Evolutionary conservation across 2,797 vertebrate species (phyloP), one percentile per base, ranked within the genome.

Genomic region (Lateolabrax maculatus): DNA sequence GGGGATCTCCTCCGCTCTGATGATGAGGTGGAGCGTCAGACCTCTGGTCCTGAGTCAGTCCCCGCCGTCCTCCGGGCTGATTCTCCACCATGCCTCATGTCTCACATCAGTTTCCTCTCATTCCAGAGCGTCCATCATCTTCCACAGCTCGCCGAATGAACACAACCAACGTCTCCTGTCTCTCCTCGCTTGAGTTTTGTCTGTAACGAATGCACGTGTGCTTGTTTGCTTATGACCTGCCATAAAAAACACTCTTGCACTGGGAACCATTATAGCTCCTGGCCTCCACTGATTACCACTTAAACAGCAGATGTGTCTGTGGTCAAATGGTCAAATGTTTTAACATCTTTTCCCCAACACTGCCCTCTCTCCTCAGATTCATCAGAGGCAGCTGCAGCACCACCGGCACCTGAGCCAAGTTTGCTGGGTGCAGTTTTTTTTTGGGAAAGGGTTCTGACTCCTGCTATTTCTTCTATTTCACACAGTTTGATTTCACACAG

Each of bases 401-500:
- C 25, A 13, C 11, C 12, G 13, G 23, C 62, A 37, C 29, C 44
- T 34, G 43, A 44, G 41, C 1, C 2, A 25, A 77, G 43, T 77
- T 62, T 63, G 6, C 70, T 5, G 9, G 29, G 39, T 52, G 18
- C 48, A 23, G 21, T 79, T 75, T 60, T 15, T 25, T 52, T 61
- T 25, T 48, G 19, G 27, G 25, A 58, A 56, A 31, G 46, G 46
- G 27, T 16, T 43, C 18, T 46, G 41, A 41, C 58, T 46, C 67
- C 48, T 27, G 21, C 62, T 51, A n/a, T 68, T 77, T 68, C 31
- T 53, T 57, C 49, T 60, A n/a, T 55, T 73, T 81, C 25, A 52
- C 65, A 58, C 75, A 53, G 49, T 64, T 44, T 43, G 48, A 75
- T 81, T 75, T 80, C 41, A 37, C 19, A 55, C 23, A 62, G 36